Evolutionary conservation across 2,113 vertebrate genomes (phyloP), one percentile per base, ranked within the genome.

Genomic region (Corythaeola cristata): DNA sequence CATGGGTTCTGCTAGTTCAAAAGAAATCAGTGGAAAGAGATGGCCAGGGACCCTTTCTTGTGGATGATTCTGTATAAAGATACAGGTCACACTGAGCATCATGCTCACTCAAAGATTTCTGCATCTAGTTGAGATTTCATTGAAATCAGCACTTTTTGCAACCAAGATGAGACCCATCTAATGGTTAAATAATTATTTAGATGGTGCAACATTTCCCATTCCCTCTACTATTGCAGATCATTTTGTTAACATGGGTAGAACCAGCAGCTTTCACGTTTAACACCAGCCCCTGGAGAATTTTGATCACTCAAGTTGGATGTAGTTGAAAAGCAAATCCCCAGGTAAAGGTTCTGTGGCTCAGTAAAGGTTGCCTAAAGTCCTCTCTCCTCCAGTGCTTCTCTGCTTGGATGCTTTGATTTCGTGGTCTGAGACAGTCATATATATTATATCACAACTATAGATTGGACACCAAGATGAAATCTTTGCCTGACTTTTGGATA

Each of bases 221-320:
- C 56, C 22, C n/a, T 88, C 39, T 75, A 3, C 15, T 52, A 4
- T 15, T 58, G 53, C 9, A 55, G 53, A 80, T 55, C 0, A 22
- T 56, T 73, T 55, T 83, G 44, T 73, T 66, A 89, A 52, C 28
- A 27, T 49, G 55, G 35, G 30, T 33, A 64, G 80, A 83, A 83
- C 11, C 58, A 83, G 33, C 28, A 68, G 58, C 18, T 92, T 75
- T 82, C 52, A 37, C 17, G 6, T 72, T 76, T 88, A 56, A 30
- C 12, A 20, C 12, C 0, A 0, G 13, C 7, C 26, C 4, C 8
- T 33, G 72, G 68, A 73, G 67, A 53, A 35, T 66, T 86, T 49
- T 49, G 14, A 20, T 88, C 11, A 5, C 45, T 89, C 4, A 4
- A 8, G 12, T 3, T 60, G 64, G 45, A 45, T 7, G 14, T 4